Conservation (phyloP, 2,113 vertebrate species). For the Clarias gariepinus region DNA sequence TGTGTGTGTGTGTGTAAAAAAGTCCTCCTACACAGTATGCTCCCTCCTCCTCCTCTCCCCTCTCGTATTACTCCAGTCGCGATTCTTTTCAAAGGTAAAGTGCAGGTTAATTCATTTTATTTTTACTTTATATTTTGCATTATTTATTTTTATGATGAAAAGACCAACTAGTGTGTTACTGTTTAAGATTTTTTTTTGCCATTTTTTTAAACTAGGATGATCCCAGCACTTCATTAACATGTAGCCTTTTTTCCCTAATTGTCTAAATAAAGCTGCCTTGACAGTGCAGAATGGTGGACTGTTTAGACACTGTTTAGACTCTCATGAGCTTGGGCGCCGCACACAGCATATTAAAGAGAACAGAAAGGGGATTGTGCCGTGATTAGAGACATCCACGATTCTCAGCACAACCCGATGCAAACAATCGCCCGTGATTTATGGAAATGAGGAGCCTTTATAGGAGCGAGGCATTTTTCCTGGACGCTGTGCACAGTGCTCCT, state of each 20-base stretch:
- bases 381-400: conserved; percentile 10
- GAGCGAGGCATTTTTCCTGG: conserved; percentile 33
- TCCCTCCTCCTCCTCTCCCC: no score
- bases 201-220: no score
- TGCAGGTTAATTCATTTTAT: no score
- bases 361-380: neutral
- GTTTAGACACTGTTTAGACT: neutral
- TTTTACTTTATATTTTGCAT: no score
- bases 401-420: conserved; percentile 3
- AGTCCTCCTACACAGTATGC: no score
- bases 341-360: neutral
- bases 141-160: no score
- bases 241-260: neutral
- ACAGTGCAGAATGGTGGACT: no score
- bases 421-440: conserved; percentile 21
- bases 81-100: no score
- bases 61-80: no score
- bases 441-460: conserved; percentile 18
- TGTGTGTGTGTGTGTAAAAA: no score
- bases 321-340: neutral
- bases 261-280: neutral
- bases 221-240: neutral
- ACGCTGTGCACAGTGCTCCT: conserved; percentile 2
- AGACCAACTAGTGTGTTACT: no score
- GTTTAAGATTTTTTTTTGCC: no score